Percentiles rank a stretch among this genome's conserved stretches.
phyloP scores from a whole-genome alignment of 2,113 vertebrate genomes.

The Protomyctophum bolini region DNA sequence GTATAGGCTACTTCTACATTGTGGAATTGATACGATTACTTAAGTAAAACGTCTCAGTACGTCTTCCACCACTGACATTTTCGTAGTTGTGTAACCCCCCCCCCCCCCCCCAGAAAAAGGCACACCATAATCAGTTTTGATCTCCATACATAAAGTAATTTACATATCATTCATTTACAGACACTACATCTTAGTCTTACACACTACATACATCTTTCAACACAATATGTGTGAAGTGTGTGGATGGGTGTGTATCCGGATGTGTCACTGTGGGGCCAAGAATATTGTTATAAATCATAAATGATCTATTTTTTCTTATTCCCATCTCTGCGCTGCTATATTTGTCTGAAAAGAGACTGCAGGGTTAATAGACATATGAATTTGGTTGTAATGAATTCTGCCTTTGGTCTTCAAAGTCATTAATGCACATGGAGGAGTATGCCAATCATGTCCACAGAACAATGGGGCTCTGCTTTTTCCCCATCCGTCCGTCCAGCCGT shows the following conservation, averaged over 20 bases:
- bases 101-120: too few relatives aligned
- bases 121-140: not conserved
- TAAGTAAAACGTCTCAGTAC: too few relatives aligned
- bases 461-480: not conserved
- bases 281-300: slow-evolving; percentile 14
- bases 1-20: too few relatives aligned
- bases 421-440: slow-evolving; percentile 27
- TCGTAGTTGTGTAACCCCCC: too few relatives aligned
- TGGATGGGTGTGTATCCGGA: slow-evolving; percentile 11
- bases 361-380: slow-evolving; percentile 31
- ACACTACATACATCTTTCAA: not conserved
- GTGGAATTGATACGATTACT: too few relatives aligned
- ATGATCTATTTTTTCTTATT: slow-evolving; percentile 25
- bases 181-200: not conserved
- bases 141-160: slow-evolving; percentile 5
- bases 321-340: slow-evolving; percentile 7
- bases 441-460: slow-evolving; percentile 18
- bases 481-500: slow-evolving; percentile 7
- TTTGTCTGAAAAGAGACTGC: slow-evolving; percentile 35
- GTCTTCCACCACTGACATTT: too few relatives aligned
- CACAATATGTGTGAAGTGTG: not conserved
- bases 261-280: not conserved
- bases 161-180: slow-evolving; percentile 1
- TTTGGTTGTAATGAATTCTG: slow-evolving; percentile 36
- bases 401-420: slow-evolving; percentile 37